Evolutionary conservation across 2,113 vertebrate species (phyloP), one percentile per base, ranked within the genome.

Genomic region (Motacilla tschutschensis): DNA sequence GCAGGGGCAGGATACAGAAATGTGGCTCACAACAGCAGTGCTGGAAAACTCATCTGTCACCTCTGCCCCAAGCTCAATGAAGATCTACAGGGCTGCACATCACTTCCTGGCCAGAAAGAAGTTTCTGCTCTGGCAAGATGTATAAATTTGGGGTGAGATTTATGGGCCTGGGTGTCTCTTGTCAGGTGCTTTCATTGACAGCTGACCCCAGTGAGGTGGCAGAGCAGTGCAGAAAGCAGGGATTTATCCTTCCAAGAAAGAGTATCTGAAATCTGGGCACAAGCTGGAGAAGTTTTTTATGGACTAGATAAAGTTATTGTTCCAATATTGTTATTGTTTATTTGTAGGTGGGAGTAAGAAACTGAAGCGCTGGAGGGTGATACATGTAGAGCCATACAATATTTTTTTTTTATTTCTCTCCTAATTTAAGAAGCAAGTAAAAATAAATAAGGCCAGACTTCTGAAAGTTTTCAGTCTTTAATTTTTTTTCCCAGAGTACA

Each of bases 31-130:
- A 65, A 4, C 0, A 70, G 69, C 66, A 66, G n/a, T 10, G 59
- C 80, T 89, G 53, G 53, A 69, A 79, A 86, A 71, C 43, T 74
- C 54, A 51, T 47, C 69, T 65, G 35, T 71, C 0, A 1, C 72
- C 67, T 71, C 64, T 85, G 62, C 41, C 79, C 78, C 29, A 14
- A 62, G 41, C 43, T 74, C 74, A 54, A 4, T 8, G 63, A 81
- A 72, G 73, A 88, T 72, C 63, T 85, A 2, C 6, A 8, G 54
- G 28, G 54, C 64, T 87, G 64, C 69, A 91, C 74, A 88, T 91
- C 72, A 82, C 11, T 31, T 54, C 38, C 47, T 81, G 43, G 69
- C 87, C 64, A 79, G 81, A 36, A 54, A 48, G 67, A 73, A 36
- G 54, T 25, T 48, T 77, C 22, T 67, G 16, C 46, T 85, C 76